Evolutionary conservation across 2,113 vertebrate species (phyloP), one percentile per base, ranked within the genome.

Genomic region (Sorex araneus): DNA sequence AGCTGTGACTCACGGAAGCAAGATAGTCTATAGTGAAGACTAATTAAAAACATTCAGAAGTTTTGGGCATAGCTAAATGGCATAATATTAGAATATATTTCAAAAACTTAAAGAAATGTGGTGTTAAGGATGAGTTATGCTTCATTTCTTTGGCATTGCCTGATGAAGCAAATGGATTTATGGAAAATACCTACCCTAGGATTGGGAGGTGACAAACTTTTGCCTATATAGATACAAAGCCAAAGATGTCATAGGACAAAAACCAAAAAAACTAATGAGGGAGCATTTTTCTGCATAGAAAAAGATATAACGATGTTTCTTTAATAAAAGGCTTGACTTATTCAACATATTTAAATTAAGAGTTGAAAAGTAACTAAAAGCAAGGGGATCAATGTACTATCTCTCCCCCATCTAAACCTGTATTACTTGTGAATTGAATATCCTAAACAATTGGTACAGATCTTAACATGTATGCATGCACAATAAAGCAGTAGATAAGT

Each of bases 261-360:
- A 73, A 80, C 83, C 28, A 9, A 92, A 45, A 77, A 27, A 18
- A 87, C 8, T 69, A 23, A 36, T 19, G 28, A 13, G 9, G 40
- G 30, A 95, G 79, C 47, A 78, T 50, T 93, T 90, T 90, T 79
- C 10, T 89, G 47, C 45, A 79, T 66, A 86, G 32, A 50, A 89
- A 92, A 79, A 19, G 7, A 60, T 76, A 80, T 32, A 50, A 8
- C 32, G 43, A 77, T 16, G 2, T 43, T 76, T 80, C 36, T 80
- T 8, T 83, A 87, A 15, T 16, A 64, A 23, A 57, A 93, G 79
- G 57, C 1, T 76, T 86, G 11, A 79, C 47, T 93, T 57, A 40
- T 13, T 89, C 27, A 73, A 45, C 3, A 80, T 87, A 81, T 90
- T 84, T 15, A 91, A 91, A 84, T 71, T 82, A 93, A 84, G 70